Percentiles rank a stretch among this genome's conserved stretches.
These are phyloP conservation scores for Trissoscelio sp. DNA, from an alignment of 2,888 invertebrate genomes.

Conservation along the genomic window DNA sequence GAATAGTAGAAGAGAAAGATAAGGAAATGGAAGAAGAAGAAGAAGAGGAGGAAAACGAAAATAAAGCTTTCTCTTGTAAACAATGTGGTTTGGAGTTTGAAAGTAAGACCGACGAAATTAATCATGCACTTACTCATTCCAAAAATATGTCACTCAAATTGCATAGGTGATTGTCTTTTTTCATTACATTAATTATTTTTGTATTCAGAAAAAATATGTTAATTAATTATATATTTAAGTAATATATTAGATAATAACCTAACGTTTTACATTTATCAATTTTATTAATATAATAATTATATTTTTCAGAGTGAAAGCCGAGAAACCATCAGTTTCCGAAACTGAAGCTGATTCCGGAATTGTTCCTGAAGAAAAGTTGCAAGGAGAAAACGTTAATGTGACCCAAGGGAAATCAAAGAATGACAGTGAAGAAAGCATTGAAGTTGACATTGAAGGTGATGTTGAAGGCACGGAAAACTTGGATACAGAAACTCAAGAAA, in stretches of 20 bases:
- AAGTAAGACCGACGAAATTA: constrained; percentile 73
- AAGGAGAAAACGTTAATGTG: background rate
- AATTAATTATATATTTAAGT: too few species aligned
- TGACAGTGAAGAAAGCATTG: background rate
- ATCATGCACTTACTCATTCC: constrained; percentile 77
- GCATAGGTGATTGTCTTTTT: constrained; percentile 69
- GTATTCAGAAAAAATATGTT: too few species aligned
- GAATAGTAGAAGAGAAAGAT: background rate
- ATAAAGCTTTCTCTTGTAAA: constrained; percentile 68
- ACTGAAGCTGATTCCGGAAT: too few species aligned
- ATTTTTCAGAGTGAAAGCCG: too few species aligned
- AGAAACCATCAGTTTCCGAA: too few species aligned
- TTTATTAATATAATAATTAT: too few species aligned
- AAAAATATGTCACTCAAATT: constrained; percentile 76
- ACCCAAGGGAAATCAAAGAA: constrained; percentile 1
- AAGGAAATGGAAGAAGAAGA: too few species aligned
- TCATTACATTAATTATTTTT: too few species aligned
- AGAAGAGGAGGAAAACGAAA: constrained; percentile 10
- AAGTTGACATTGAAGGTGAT: background rate
- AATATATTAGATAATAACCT: too few species aligned
- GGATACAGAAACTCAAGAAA: background rate
- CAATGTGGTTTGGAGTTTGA: constrained; percentile 74
- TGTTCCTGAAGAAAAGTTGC: too few species aligned
- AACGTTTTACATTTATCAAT: too few species aligned
- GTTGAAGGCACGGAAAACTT: background rate